These are phyloP conservation scores for Eutrigla gurnardus DNA, from an alignment of 2,797 vertebrate species.

Conservation along the genomic window DNA sequence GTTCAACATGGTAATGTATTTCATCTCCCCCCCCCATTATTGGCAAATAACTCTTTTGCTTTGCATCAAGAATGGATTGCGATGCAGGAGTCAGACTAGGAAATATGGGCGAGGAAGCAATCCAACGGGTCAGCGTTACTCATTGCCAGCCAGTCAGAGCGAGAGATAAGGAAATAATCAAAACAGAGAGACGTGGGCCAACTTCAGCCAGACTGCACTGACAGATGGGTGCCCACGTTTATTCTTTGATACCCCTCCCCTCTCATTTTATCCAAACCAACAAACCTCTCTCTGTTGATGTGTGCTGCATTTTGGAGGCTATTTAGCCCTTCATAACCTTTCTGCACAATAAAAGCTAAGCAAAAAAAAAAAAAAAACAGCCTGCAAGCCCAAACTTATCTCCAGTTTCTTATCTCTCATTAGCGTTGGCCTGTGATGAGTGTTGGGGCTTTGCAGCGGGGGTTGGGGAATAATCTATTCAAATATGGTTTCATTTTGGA, in stretches of 20 bases:
- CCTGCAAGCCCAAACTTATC: conserved; percentile 64
- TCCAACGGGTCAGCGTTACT: conserved; percentile 77
- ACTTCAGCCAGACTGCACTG: conserved; percentile 67
- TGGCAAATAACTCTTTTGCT: conserved; percentile 24
- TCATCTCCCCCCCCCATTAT: conserved; percentile 28
- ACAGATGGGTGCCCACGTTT: conserved; percentile 68
- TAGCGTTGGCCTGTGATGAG: conserved; percentile 70
- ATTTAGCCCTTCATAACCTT: conserved; percentile 57
- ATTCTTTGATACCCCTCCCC: conserved; percentile 46
- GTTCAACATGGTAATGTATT: conserved; percentile 33
- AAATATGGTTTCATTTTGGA: conserved; percentile 76
- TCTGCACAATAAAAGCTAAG: conserved; percentile 46
- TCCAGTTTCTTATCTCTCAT: conserved; percentile 75
- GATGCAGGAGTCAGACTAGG: conserved; percentile 53
- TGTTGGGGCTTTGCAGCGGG: conserved; percentile 45
- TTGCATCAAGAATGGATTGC: conserved; percentile 61
- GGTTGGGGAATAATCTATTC: conserved; percentile 59
- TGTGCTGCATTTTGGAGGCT: conserved; percentile 34
- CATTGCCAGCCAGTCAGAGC: conserved; percentile 66
- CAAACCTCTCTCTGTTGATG: conserved; percentile 32
- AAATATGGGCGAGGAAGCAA: conserved; percentile 76
- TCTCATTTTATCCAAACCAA: conserved; percentile 60
- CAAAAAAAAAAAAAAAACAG: conserved; percentile 31
- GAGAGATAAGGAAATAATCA: conserved; percentile 81
- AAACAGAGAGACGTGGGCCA: conserved; percentile 69